Evolutionary conservation across 2,113 vertebrate genomes (phyloP), one percentile per base, ranked within the genome.

Genomic region (Leptocoma aspasia): DNA sequence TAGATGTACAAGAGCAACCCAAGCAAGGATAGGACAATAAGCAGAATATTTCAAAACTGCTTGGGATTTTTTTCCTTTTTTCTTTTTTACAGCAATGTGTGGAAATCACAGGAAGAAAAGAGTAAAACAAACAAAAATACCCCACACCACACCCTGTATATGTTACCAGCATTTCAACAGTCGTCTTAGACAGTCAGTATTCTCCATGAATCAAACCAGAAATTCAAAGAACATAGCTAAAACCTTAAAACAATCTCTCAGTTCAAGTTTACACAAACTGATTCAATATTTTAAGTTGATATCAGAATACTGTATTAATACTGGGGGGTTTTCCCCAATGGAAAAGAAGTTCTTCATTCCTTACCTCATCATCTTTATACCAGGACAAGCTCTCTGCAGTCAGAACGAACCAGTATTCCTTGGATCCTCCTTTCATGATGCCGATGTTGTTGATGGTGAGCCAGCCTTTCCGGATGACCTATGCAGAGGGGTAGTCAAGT

Each of bases 341-440:
- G 23, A 41, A 79, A 33, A 27, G 3, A 20, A 18, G 10, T 39
- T 77, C 14, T 53, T 75, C 1, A 4, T 60, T 90, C 57, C 94
- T 97, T 96, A 99, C 99, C 99, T 99, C 99, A 76, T 99, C 99
- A 27, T 99, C 99, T 96, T 99, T 99, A 97, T 99, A 99, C 99
- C 99, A 99, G 94, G 99, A 99, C 79, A 99, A 97, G 11, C 99
- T 99, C 96, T 99, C 99, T 0, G 99, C 99, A 0, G 99, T 99
- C 81, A 99, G 98, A 96, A 99, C 97, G 16, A 99, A 99, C 99
- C 99, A 99, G 96, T 99, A 99, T 77, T 99, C 99, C 96, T 99
- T 99, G 90, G 99, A 99, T 50, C 99, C 99, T 33, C 99, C 99
- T 90, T 99, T 99, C 99, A 99, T 99, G 97, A 99, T 98, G 97